These are phyloP conservation scores for Odontothrips loti DNA, from an alignment of 2,888 invertebrate genomes.

Conservation along the genomic window DNA sequence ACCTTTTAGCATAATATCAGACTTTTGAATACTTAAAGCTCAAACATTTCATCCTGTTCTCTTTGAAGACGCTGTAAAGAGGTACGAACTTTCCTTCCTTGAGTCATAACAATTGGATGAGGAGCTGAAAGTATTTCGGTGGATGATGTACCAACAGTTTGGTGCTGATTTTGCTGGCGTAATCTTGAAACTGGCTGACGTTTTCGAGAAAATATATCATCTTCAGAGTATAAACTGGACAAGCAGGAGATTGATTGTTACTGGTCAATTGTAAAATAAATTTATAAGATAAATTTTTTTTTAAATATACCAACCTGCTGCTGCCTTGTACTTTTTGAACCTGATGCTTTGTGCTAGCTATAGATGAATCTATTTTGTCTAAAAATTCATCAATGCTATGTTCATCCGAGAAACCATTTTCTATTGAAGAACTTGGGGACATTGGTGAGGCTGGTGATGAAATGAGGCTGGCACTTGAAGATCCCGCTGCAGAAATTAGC, in stretches of 20 bases:
- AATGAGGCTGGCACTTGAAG: slow-evolving; percentile 5
- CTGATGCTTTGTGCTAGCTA: slow-evolving; percentile 78
- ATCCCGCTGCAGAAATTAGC: slow-evolving; percentile 44
- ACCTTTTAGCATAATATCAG: not conserved
- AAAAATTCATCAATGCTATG: slow-evolving; percentile 74
- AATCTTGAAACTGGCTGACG: slow-evolving; percentile 51
- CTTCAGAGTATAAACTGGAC: not conserved
- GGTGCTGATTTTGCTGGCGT: slow-evolving; percentile 50
- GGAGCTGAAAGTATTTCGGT: slow-evolving; percentile 51
- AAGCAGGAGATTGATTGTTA: not conserved
- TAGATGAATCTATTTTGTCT: slow-evolving; percentile 76
- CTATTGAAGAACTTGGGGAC: slow-evolving; percentile 29
- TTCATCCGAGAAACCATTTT: slow-evolving; percentile 50
- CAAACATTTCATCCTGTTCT: slow-evolving; percentile 84
- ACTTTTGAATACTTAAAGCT: slow-evolving; percentile 67
- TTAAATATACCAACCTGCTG: slow-evolving; percentile 68
- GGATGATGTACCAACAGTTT: slow-evolving; percentile 34
- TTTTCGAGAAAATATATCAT: slow-evolving; percentile 37
- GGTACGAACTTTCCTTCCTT: slow-evolving; percentile 72
- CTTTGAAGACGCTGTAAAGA: slow-evolving; percentile 77
- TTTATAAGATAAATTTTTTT: not conserved
- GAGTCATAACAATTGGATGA: slow-evolving; percentile 66
- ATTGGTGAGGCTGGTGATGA: slow-evolving; percentile 28
- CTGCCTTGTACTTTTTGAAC: slow-evolving; percentile 72
- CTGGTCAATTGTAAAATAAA: not conserved